Base-by-base conservation (phyloP, 1,140 invertebrate genomes). In the Dreissena rostriformis region DNA sequence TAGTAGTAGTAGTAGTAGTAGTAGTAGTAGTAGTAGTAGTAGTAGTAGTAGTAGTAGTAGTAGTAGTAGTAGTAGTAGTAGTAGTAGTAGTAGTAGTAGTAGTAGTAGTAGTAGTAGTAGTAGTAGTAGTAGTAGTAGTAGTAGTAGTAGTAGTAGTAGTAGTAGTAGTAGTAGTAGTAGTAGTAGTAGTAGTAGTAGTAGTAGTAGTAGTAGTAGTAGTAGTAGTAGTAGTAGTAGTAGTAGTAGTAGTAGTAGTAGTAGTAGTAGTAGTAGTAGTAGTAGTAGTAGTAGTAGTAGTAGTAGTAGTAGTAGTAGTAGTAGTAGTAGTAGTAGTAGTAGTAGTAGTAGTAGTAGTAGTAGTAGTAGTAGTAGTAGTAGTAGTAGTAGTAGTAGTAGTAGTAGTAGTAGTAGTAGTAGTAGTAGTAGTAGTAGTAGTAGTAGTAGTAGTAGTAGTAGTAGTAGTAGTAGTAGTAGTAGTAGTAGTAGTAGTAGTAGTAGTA, bases 1-100 rank as follows among this genome's bases (percentile, higher is more conserved):
- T 57, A 57, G 55, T 57, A 57, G 55, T 57, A 57, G 55, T 57
- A 57, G 55, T 57, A 57, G 55, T 57, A 57, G 55, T 57, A 57
- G 55, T 57, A 57, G 55, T 57, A 57, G 55, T 57, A 57, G 55
- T 57, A 57, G 55, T 57, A 57, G 55, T 57, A 57, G 55, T 57
- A 57, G 55, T 57, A 57, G 55, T 57, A 57, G 55, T 57, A 57
- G 55, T 57, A 57, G 55, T 57, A 57, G 55, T 57, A 57, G 55
- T 57, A 57, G 55, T 57, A 57, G 55, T 57, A 57, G 55, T 57
- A 57, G 55, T 57, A 57, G 55, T 57, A 57, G 55, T 57, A 57
- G 55, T 57, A 57, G 55, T 57, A 57, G 55, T 57, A 57, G 55
- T 57, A 57, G 55, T 57, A 57, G 55, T 57, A 57, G 55, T 57